phyloP scores from a whole-genome alignment of 2,113 vertebrate genomes.

The Agapornis roseicollis region DNA sequence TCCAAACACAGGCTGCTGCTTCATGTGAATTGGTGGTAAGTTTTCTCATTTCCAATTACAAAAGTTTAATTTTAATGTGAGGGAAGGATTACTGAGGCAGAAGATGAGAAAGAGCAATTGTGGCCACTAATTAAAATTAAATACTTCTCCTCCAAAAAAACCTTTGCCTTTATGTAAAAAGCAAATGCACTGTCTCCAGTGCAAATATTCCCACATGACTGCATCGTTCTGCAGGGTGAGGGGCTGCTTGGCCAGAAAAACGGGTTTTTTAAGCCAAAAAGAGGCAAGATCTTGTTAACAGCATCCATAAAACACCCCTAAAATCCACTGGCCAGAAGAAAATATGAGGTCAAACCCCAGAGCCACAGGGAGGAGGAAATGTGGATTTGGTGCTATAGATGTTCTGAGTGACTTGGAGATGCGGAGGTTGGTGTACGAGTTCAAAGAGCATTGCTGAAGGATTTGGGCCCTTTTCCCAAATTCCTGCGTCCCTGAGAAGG shows the following conservation, averaged over 20 bases:
- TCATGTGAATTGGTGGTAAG: not conserved
- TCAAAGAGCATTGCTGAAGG: not conserved
- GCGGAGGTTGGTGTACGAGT: not conserved
- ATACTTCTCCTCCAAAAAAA: not conserved
- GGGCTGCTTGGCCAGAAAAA: not conserved
- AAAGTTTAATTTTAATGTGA: not conserved
- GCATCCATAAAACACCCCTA: not conserved
- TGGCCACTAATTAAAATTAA: constrained; percentile 24
- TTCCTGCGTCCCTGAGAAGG: not conserved
- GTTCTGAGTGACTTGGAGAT: not conserved
- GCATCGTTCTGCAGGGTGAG: fast-evolving
- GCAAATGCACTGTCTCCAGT: not conserved
- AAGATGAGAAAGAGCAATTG: not conserved
- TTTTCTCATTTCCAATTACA: not conserved
- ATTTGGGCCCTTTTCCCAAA: not conserved
- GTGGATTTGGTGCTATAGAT: not conserved
- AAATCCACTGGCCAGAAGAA: not conserved
- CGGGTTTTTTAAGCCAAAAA: not conserved
- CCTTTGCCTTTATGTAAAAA: not conserved
- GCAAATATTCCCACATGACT: not conserved
- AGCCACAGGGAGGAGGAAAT: not conserved
- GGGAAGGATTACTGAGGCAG: not conserved
- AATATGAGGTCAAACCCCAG: not conserved
- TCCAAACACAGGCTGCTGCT: not conserved
- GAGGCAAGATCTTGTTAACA: not conserved